Conservation (phyloP, 1,140 invertebrate species). For the Papilio helenus region DNA sequence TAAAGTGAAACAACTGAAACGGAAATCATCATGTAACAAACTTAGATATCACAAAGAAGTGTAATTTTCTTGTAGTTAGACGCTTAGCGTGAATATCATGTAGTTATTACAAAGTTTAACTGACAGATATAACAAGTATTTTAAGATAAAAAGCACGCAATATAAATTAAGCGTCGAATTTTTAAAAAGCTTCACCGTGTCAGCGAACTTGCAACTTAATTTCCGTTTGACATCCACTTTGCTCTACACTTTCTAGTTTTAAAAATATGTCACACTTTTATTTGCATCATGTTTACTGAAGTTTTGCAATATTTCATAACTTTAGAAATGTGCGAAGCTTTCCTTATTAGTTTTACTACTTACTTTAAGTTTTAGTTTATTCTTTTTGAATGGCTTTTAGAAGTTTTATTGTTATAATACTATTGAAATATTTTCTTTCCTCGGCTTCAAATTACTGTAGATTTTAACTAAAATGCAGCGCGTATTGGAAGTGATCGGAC, state of each 20-base stretch:
- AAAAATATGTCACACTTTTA: neutral
- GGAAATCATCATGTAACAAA: too few relatives aligned
- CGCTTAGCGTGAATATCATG: neutral
- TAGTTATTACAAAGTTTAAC: neutral
- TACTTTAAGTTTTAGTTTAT: too few relatives aligned
- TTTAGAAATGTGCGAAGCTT: neutral
- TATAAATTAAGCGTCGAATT: neutral
- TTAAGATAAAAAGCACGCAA: neutral
- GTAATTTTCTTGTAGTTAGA: too few relatives aligned
- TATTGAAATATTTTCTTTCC: neutral
- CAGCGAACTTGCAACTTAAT: neutral
- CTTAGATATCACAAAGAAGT: too few relatives aligned
- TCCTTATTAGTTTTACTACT: too few relatives aligned
- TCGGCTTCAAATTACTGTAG: neutral
- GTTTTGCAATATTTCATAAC: neutral
- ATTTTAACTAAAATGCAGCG: neutral
- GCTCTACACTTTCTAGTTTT: neutral
- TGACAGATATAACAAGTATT: too few relatives aligned
- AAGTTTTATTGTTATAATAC: neutral
- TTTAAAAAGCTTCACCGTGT: neutral
- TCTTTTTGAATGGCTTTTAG: too few relatives aligned
- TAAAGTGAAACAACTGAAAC: too few relatives aligned
- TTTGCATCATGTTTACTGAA: neutral
- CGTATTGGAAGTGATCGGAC: neutral
- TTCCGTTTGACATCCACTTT: slow-evolving; percentile 17